Base-by-base conservation (phyloP, 2,888 invertebrate species). In the Andrena minutula region DNA sequence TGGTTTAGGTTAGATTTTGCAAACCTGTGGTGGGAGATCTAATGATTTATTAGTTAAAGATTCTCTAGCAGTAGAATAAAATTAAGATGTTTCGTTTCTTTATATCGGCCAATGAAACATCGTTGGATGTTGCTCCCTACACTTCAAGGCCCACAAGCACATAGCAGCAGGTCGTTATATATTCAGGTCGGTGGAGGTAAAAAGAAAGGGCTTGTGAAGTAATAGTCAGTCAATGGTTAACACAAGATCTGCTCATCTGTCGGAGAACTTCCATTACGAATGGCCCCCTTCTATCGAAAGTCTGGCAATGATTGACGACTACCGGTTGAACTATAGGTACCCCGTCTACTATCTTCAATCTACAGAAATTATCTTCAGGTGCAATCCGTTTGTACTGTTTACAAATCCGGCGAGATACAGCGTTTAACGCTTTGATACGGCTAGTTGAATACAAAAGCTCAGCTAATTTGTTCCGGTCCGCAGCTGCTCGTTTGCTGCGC, bases 381-480 rank as follows among this genome's bases (percentile, higher is more conserved):
- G 86, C 86, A 80, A 90, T 90, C 90, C 82, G 82, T 79, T 83
- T 82, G 74, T 87, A 86, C 86, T 86, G 83, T 86, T 90, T 82
- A 85, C 79, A 79, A 84, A 85, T 79, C 82, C 76, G 70, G 69
- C 63, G 71, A 85, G 75, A 85, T 85, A 83, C 82, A 83, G 82
- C 81, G 82, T 88, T 89, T 88, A 89, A 88, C 86, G 82, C 84
- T 80, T 86, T 86, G 89, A 89, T 88, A 89, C 89, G 86, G 87
- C 87, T 89, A 86, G 89, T 90, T 89, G 88, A 87, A 89, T 89
- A 90, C 88, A 83, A 86, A 90, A 90, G 91, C 89, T 91, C 87
- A 86, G 88, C 88, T 91, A 90, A 91, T 91, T 91, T 90, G 91
- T 91, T 90, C 85, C 90, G 91, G 86, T 89, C 83, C 77, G 82